phyloP scores from a whole-genome alignment of 2,888 invertebrate species.

The Watsonalla binaria region DNA sequence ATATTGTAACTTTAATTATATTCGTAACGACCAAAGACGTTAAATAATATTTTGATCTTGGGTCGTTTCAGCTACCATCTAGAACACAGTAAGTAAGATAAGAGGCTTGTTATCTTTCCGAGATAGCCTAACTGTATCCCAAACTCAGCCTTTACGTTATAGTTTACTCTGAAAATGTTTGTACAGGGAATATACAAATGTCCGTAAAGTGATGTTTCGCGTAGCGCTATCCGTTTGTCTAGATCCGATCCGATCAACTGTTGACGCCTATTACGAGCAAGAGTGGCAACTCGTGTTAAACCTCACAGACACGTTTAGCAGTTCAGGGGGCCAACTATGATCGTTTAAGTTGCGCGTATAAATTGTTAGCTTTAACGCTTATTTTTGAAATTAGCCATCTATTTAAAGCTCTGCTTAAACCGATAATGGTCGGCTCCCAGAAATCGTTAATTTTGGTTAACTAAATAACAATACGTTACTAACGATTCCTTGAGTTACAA shows the following conservation, averaged over 20 bases:
- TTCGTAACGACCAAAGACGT: too few relatives aligned
- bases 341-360: neutral
- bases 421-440: too few relatives aligned
- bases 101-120: neutral
- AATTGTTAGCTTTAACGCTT: neutral
- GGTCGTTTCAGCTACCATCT: too few relatives aligned
- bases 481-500: too few relatives aligned
- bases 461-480: too few relatives aligned
- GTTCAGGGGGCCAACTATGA: neutral
- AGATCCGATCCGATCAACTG: conserved; percentile 43
- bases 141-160: neutral
- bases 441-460: too few relatives aligned
- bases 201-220: conserved; percentile 21
- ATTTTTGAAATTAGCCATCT: too few relatives aligned
- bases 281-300: conserved; percentile 54
- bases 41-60: too few relatives aligned
- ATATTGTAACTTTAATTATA: too few relatives aligned
- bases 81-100: too few relatives aligned
- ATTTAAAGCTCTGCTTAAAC: neutral
- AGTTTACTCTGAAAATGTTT: neutral
- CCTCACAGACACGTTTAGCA: conserved; percentile 19
- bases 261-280: conserved; percentile 24
- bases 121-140: neutral
- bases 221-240: conserved; percentile 18
- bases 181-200: conserved; percentile 9